phyloP scores from a whole-genome alignment of 2,113 vertebrate species.

The Nymphicus hollandicus region DNA sequence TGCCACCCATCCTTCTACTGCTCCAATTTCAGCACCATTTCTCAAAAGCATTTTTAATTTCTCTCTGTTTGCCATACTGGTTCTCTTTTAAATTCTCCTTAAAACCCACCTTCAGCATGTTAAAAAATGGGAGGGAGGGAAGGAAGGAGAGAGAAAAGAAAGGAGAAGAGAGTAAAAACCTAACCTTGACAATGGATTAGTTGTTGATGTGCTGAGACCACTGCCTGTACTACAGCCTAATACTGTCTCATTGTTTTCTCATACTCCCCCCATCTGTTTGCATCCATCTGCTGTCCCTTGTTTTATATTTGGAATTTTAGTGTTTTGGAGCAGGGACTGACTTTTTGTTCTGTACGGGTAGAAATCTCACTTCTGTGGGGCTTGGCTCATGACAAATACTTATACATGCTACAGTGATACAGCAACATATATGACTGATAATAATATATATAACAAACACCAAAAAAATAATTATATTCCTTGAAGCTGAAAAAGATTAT shows the following conservation, averaged over 20 bases:
- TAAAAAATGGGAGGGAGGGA: neutral
- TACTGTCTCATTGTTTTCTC: slow-evolving; percentile 63
- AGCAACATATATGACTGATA: neutral
- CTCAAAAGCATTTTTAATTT: neutral
- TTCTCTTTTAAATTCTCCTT: neutral
- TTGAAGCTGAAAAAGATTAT: neutral
- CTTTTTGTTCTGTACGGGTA: slow-evolving; percentile 38
- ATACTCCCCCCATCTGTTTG: slow-evolving; percentile 65
- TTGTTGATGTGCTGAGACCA: slow-evolving; percentile 55
- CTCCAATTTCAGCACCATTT: neutral
- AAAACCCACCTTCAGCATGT: neutral
- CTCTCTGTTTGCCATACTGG: neutral
- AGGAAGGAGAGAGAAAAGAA: neutral
- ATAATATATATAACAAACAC: neutral
- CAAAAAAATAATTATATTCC: neutral
- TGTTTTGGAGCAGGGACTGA: slow-evolving; percentile 50
- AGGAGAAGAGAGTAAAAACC: neutral
- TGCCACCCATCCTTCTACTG: neutral
- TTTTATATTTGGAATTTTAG: slow-evolving; percentile 61
- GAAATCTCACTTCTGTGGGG: slow-evolving; percentile 18
- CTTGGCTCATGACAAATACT: neutral
- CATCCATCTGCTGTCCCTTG: slow-evolving; percentile 64
- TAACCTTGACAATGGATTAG: slow-evolving; percentile 32
- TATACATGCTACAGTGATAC: neutral
- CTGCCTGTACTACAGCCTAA: slow-evolving; percentile 53